Percentiles rank a stretch among this genome's conserved stretches.
Conservation (phyloP, 2,888 invertebrate species). For the Ormyrus pomaceus region DNA sequence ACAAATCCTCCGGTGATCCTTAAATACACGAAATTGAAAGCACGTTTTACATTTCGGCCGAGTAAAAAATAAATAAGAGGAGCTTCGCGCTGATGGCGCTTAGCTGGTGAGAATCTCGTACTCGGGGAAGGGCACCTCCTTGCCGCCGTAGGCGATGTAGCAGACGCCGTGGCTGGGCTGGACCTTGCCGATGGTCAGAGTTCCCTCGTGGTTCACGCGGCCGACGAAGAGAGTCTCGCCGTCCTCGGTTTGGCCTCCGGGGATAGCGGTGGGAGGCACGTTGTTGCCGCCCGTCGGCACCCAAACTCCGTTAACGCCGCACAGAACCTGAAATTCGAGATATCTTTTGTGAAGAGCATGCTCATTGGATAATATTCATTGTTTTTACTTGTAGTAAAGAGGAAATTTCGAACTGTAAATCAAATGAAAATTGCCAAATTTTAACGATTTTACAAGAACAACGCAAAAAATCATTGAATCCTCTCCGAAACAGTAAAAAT, state of each 20-base stretch:
- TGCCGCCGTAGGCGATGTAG: constrained; percentile 90
- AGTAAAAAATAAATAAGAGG: too few species aligned
- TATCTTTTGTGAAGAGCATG: too few species aligned
- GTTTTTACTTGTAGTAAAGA: too few species aligned
- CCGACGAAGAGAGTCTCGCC: constrained; percentile 89
- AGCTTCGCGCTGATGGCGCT: background rate
- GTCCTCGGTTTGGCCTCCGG: constrained; percentile 85
- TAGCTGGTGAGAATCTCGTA: constrained; percentile 83
- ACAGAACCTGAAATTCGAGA: constrained; percentile 70
- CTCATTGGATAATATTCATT: too few species aligned
- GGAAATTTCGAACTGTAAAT: too few species aligned
- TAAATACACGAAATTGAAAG: background rate
- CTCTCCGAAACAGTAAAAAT: too few species aligned
- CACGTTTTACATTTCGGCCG: background rate
- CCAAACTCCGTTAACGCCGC: constrained; percentile 75
- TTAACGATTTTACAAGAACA: too few species aligned
- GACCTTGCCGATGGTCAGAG: constrained; percentile 88
- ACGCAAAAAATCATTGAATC: too few species aligned
- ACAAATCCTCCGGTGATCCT: background rate
- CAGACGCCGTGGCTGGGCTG: constrained; percentile 88
- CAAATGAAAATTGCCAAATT: background rate
- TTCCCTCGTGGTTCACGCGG: constrained; percentile 86
- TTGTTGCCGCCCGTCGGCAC: constrained; percentile 80
- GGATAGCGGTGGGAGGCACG: constrained; percentile 84
- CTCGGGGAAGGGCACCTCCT: constrained; percentile 87